Evolutionary conservation across 1,140 invertebrate genomes (phyloP), one percentile per base, ranked within the genome.

Genomic region (Varroa destructor): DNA sequence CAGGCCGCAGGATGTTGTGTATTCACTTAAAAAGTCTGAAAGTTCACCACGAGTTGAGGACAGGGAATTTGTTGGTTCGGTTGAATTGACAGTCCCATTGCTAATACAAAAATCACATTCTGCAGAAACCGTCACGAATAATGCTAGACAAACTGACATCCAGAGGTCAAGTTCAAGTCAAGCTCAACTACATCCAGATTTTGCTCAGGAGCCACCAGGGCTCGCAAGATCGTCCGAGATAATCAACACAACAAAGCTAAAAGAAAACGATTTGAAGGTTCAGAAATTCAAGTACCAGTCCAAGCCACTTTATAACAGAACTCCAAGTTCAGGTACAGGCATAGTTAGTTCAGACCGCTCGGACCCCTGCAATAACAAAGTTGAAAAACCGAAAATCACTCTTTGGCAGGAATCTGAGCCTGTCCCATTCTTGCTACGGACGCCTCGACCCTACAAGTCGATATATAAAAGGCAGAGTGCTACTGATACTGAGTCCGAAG

Each of bases 51-150:
- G 40, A 4, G 14, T 37, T 37, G 61, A 67, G 1, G 61, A 67
- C 1, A 40, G 1, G 2, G 40, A 67, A 67, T 25, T 46, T 12
- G 8, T 8, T 8, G 37, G 40, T 8, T 25, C n/a, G 2, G 5
- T 36, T n/a, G 61, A 67, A 8, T 37, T 67, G 10, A 40, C 61
- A 46, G 61, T 67, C 0, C 61, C 61, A 40, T 36, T 37, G 12
- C 61, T 36, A 67, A 67, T 67, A 67, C 61, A 67, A 46, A 67
- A 67, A 37, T 67, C 61, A 37, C 14, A 67, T 40, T 67, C 61
- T 46, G 61, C 61, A 37, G 61, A 67, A 8, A 40, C 61, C 2
- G 10, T 67, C 10, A 67, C 61, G 14, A 14, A 14, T 36, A 40
- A 67, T 14, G 5, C 36, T 3, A 67, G 46, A 67, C 14, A 40